Percentiles rank a stretch among this genome's conserved stretches.
These are phyloP conservation scores for Torymus texanus DNA, from an alignment of 2,888 invertebrate species.

Conservation along the genomic window DNA sequence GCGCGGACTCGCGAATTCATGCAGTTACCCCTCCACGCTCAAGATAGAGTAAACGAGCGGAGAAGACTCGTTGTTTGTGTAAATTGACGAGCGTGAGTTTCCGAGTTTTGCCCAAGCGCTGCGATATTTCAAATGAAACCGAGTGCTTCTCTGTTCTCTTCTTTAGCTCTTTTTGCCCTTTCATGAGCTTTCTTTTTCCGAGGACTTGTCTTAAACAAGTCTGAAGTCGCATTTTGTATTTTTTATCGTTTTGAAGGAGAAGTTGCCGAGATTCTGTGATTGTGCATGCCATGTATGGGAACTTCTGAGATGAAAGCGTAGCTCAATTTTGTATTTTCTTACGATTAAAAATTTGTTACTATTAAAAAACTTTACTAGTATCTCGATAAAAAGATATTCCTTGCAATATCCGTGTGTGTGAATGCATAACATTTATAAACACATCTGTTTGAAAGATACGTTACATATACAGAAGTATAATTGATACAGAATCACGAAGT, in stretches of 20 bases:
- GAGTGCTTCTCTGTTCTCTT: background rate
- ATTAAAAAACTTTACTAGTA: no score
- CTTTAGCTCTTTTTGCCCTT: no score
- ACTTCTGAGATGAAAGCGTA: background rate
- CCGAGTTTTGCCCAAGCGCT: background rate
- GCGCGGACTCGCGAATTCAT: constrained; percentile 1
- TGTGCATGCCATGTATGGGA: constrained; percentile 15
- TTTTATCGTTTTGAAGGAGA: background rate
- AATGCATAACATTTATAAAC: no score
- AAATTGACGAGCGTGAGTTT: background rate
- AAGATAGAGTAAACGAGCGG: constrained; percentile 7
- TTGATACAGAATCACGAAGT: no score
- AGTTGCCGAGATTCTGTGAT: constrained; percentile 1
- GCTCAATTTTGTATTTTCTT: no score
- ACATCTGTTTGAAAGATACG: no score
- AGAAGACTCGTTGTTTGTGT: constrained; percentile 6
- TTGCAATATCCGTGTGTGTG: no score
- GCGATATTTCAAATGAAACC: background rate
- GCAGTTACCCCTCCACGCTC: constrained; percentile 9
- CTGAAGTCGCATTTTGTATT: background rate
- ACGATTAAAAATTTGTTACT: no score
- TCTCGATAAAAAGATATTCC: no score
- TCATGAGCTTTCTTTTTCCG: background rate
- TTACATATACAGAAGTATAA: no score
- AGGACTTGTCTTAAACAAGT: background rate